phyloP scores from a whole-genome alignment of 2,888 invertebrate species.

The Plusia festucae region DNA sequence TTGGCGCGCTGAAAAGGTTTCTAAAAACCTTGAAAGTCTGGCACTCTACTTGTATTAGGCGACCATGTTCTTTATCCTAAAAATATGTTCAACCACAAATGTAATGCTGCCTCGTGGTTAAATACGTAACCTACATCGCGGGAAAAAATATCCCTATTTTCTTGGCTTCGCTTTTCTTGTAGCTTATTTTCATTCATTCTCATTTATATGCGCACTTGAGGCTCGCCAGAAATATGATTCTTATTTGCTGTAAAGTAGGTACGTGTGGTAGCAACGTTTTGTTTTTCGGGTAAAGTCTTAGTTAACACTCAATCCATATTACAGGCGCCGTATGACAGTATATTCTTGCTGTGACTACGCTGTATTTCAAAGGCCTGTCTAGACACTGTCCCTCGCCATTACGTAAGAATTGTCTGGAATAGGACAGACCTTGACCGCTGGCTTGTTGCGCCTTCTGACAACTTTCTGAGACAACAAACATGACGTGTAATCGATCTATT shows the following conservation, averaged over 20 bases:
- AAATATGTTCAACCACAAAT: constrained; percentile 34
- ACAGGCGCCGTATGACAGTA: not conserved
- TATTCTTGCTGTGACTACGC: not conserved
- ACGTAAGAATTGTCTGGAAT: not conserved
- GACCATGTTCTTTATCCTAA: constrained; percentile 18
- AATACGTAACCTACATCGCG: constrained; percentile 29
- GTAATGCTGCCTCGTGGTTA: constrained; percentile 30
- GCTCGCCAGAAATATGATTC: constrained; percentile 29
- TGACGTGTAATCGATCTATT: not conserved
- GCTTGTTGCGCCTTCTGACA: constrained; percentile 6
- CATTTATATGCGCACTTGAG: constrained; percentile 45
- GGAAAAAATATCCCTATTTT: constrained; percentile 45
- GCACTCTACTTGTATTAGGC: constrained; percentile 22
- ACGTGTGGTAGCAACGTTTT: not conserved
- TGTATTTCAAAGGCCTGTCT: not conserved
- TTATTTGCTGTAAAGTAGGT: constrained; percentile 13
- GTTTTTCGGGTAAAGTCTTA: not conserved
- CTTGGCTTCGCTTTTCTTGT: constrained; percentile 34
- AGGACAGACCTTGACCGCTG: not conserved
- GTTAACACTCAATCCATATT: not conserved
- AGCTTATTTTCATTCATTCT: constrained; percentile 48
- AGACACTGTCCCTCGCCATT: not conserved
- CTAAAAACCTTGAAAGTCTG: constrained; percentile 50
- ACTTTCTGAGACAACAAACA: not conserved
- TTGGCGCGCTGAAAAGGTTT: constrained; percentile 20